Evolutionary conservation across 1,140 invertebrate species (phyloP), one percentile per base, ranked within the genome.

Genomic region (Calliopsis andreniformis): DNA sequence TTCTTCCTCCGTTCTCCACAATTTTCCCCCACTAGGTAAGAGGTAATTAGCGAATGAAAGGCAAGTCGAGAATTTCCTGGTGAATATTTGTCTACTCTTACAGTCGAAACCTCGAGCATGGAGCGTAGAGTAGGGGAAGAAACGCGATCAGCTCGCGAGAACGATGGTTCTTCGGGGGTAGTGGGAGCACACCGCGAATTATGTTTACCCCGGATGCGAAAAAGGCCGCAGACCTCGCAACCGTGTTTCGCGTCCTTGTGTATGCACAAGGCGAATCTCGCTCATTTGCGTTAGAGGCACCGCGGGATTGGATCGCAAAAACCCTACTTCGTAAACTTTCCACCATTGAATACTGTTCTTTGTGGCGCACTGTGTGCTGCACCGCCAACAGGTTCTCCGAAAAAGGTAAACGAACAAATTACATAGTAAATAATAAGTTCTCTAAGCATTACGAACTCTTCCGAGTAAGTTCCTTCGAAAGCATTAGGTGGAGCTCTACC

Each of bases 131-230:
- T 16, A 1, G 20, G 6, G 28, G 10, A 25, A 20, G 12, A 32
- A n/a, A 23, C 18, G 10, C 35, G 30, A 20, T 30, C 35, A 45
- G n/a, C 2, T 43, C 25, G 14, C 25, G 47, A 42, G 70, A 14
- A 64, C 25, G 30, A 25, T 43, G 14, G n/a, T 49, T 25, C 35
- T 47, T 18, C 59, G 70, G 53, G 28, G 14, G 35, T 23, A 42
- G 47, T n/a, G 25, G n/a, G 43, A 72, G 20, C 49, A 20, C 7
- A 32, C 20, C 32, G 51, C 53, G 70, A 42, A 78, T 69, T 56
- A 55, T 58, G 49, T 16, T 3, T 39, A 6, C 18, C 18, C 7
- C 39, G 43, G 43, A 76, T 32, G 55, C 18, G 66, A 42, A 32
- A 49, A 69, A 49, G 35, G 58, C 55, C 55, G 55, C 35, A 42